Conservation (phyloP, 2,113 vertebrate species). For the Azemiops feae region DNA sequence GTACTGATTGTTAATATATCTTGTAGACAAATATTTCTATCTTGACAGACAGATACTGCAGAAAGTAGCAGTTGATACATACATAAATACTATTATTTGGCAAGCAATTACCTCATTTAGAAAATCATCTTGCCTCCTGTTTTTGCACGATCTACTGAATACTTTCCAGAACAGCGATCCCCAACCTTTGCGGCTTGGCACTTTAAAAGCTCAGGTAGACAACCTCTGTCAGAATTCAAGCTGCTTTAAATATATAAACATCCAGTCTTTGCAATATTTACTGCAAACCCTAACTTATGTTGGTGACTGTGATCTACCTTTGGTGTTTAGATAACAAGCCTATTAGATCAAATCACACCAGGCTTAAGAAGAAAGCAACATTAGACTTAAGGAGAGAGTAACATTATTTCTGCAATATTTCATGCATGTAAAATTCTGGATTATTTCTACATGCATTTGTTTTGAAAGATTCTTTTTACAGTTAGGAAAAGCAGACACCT, state of each 20-base stretch:
- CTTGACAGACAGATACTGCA: neutral
- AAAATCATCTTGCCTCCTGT: neutral
- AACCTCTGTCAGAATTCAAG: neutral
- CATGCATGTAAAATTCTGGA: neutral
- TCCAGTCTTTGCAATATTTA: neutral
- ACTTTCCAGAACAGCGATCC: neutral
- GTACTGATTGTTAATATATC: neutral
- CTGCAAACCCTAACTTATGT: neutral
- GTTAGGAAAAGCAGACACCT: neutral
- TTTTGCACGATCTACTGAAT: neutral
- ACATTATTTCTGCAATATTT: neutral
- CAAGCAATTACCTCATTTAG: slow-evolving; percentile 8
- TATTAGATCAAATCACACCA: neutral
- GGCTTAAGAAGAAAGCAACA: neutral
- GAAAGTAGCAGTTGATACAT: neutral
- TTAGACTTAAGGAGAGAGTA: neutral
- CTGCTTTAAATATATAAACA: neutral
- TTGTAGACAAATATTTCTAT: slow-evolving; percentile 1
- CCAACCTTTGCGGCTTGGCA: too few species aligned
- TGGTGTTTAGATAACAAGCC: neutral
- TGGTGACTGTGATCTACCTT: neutral
- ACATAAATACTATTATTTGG: neutral
- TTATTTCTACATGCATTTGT: neutral
- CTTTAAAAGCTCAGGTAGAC: neutral
- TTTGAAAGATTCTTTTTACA: neutral